Base-by-base conservation (phyloP, 1,140 invertebrate species). In the Drosophila teissieri region DNA sequence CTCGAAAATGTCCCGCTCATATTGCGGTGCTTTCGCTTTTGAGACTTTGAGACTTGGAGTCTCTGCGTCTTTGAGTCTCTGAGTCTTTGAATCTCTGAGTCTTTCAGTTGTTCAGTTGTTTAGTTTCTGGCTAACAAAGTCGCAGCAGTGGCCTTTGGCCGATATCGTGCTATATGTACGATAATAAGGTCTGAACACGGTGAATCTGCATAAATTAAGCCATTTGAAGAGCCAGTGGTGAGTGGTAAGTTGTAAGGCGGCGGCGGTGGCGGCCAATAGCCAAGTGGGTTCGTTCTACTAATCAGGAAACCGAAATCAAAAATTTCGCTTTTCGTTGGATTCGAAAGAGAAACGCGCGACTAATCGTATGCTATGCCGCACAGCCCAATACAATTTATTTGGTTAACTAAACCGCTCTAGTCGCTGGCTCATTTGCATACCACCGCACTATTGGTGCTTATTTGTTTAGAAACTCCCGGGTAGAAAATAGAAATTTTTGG, bases 261-360 rank as follows among this genome's bases (percentile, higher is more conserved):
- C n/a, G n/a, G n/a, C n/a, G n/a, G 42, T 4, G 17, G 17, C 17
- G 42, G 10, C 15, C 34, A 63, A 53, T 64, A 63, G 63, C 67
- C 68, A 54, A 73, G 61, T 79, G 69, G 78, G 53, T 79, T 69
- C 56, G 83, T 88, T 88, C 83, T 88, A 88, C 84, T 88, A 88
- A 89, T 83, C 83, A 89, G 79, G 78, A 80, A 88, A 79, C 80
- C 65, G 61, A 83, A 86, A 86, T 86, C 82, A 89, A 89, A 89
- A 76, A 88, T 88, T 89, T 88, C 84, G 84, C 84, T 88, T 89
- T 88, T 88, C 76, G 79, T 86, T 70, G 65, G 58, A 77, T 65
- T 64, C 73, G 80, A 88, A 88, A 88, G 84, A 88, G 84, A 88
- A 88, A 88, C 86, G 73, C 77, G 84, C 82, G 63, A 89, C 84